Evolutionary conservation across 2,888 invertebrate species (phyloP).

Genomic region (Anagyrus pseudococci): DNA sequence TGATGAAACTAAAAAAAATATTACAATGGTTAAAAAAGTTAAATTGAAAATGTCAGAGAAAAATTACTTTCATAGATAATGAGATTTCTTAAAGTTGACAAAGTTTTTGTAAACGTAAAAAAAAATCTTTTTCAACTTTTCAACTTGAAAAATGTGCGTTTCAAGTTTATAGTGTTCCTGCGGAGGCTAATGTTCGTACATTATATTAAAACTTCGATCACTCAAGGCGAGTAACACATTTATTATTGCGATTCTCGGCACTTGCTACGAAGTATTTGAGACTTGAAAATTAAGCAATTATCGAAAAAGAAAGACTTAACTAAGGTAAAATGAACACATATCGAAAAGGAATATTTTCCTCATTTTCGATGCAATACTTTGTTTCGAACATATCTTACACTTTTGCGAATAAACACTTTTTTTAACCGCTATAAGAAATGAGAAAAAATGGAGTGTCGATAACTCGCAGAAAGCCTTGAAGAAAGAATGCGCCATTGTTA

Average conservation of each 20-base stretch:
- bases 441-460: constrained; percentile 18
- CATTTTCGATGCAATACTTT: constrained; percentile 24
- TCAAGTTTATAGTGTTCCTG: constrained; percentile 24
- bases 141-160: constrained; percentile 4
- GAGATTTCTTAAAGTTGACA: neutral
- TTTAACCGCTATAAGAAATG: constrained; percentile 23
- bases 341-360: constrained; percentile 24
- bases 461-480: constrained; percentile 26
- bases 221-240: constrained; percentile 10
- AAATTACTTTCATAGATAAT: neutral
- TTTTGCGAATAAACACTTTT: constrained; percentile 11
- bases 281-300: constrained; percentile 31
- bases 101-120: constrained; percentile 7
- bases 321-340: constrained; percentile 22
- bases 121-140: neutral
- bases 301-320: constrained; percentile 12
- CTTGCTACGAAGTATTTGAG: constrained; percentile 26
- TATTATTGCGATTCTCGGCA: constrained; percentile 22
- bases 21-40: neutral
- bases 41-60: constrained; percentile 2
- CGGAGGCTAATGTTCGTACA: constrained; percentile 10
- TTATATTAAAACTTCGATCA: constrained; percentile 6
- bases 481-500: constrained; percentile 18
- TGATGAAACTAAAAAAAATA: neutral
- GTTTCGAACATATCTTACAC: constrained; percentile 30